Base-by-base conservation (phyloP, 1,140 invertebrate genomes). In the Brachionus calyciflorus region DNA sequence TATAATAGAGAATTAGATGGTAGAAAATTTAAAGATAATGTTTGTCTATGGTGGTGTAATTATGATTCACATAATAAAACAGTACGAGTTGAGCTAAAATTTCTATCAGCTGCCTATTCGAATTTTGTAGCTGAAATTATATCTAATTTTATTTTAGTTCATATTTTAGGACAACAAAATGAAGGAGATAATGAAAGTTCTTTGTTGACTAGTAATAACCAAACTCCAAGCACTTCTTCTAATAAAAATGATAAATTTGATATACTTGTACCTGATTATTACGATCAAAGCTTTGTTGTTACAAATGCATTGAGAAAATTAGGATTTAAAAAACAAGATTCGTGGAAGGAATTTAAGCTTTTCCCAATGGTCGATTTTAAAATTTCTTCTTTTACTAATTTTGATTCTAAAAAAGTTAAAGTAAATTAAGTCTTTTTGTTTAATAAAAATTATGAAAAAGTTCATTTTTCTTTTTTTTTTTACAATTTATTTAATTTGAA, bases 301-400 rank as follows among this genome's bases (percentile, higher is more conserved):
- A 26, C 46, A 14, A 73, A 73, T 51, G 21, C 69, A 19, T 40
- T 73, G 7, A 6, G 19, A 40, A 73, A 73, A 55, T 19, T 30
- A 1, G 51, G 51, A 9, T 73, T 73, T 28, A 55, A 49, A 12
- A 51, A 49, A 55, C 17, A 49, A 10, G 69, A 73, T 1, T 53
- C 69, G 2, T 73, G 69, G 69, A 73, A 49, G 3, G 69, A 73
- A 17, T 73, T 51, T 41, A 73, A 49, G 33, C n/a, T 73, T 14
- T 73, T 73, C 51, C 69, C 69, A 37, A 26, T 30, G n/a, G 37
- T 73, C 6, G 46, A 73, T 51, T 73, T 73, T 14, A 73, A 73
- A 73, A 49, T 51, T 55, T 49, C 46, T 14, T 37, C 44, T 9
- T 65, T 44, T 44, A 24, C 2, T 44, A 44, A 65, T 24, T 65